Evolutionary conservation across 2,797 vertebrate genomes (phyloP).

Genomic region (Poeciliopsis gracilis): DNA sequence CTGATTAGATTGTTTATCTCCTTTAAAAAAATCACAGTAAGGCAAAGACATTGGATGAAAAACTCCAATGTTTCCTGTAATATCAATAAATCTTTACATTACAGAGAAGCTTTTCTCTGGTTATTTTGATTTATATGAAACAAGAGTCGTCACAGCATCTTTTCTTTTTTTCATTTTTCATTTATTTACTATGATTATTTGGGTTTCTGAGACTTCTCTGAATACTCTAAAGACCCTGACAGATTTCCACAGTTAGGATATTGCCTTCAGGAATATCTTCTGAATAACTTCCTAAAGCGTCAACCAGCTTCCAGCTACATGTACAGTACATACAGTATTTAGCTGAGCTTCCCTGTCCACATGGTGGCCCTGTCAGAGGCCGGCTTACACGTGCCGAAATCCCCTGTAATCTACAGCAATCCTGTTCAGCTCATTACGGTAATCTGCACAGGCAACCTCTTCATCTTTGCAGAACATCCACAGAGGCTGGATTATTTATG

Average conservation of each 20-base stretch:
- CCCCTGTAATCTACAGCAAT: slow-evolving; percentile 64
- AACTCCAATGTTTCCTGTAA: not conserved
- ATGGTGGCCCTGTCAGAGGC: slow-evolving; percentile 42
- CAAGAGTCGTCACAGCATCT: not conserved
- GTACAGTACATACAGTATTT: slow-evolving; percentile 16
- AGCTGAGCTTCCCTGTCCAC: slow-evolving; percentile 32
- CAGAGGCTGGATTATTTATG: slow-evolving; percentile 18
- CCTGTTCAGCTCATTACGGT: slow-evolving; percentile 67
- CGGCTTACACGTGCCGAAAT: slow-evolving; percentile 50
- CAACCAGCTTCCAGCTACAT: slow-evolving; percentile 13
- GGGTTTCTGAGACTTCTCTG: not conserved
- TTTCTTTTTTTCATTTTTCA: not conserved
- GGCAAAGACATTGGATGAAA: not conserved
- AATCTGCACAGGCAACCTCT: slow-evolving; percentile 53
- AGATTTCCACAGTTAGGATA: not conserved
- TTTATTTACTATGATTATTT: not conserved
- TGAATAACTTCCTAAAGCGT: not conserved
- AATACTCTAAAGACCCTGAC: not conserved
- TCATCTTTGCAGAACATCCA: slow-evolving; percentile 29
- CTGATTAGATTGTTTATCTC: not conserved
- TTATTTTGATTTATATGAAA: not conserved
- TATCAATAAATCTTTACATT: no score
- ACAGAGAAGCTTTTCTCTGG: not conserved
- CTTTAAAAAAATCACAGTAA: not conserved
- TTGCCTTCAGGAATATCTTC: not conserved